phyloP scores from a whole-genome alignment of 2,113 vertebrate genomes.

The Erinaceus europaeus region DNA sequence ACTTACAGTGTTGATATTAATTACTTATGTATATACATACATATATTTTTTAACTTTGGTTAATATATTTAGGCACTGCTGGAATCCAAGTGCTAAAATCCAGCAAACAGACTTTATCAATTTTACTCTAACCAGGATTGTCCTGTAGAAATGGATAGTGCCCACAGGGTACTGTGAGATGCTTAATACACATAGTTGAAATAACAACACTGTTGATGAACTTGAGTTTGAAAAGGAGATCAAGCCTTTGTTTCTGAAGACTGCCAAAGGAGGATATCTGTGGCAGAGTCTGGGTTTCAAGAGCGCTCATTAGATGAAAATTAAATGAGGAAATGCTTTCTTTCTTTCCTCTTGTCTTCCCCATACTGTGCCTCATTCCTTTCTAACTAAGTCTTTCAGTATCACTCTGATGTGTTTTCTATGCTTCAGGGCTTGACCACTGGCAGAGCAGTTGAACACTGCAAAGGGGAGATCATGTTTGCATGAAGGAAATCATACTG shows the following conservation, averaged over 20 bases:
- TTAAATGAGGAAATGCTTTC: not conserved
- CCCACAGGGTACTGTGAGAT: not conserved
- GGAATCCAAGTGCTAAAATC: conserved; percentile 8
- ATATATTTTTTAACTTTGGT: conserved; percentile 40
- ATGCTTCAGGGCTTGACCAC: not conserved
- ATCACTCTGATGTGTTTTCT: not conserved
- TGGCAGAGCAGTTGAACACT: not conserved
- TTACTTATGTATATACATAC: not conserved
- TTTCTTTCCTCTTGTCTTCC: not conserved
- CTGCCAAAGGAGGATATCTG: not conserved
- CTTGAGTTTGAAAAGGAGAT: conserved; percentile 39
- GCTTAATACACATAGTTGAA: not conserved
- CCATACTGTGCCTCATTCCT: not conserved
- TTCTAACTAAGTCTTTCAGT: not conserved
- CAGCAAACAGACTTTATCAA: conserved; percentile 30
- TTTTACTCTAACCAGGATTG: conserved; percentile 41
- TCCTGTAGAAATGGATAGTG: conserved; percentile 40
- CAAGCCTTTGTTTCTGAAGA: not conserved
- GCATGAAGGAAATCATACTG: not conserved
- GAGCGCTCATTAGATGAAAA: conserved; percentile 32
- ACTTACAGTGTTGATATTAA: not conserved
- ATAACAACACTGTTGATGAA: not conserved
- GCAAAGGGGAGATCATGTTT: not conserved
- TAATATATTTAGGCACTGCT: conserved; percentile 45
- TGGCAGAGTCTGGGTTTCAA: not conserved